Evolutionary conservation across 2,113 vertebrate species (phyloP).

Genomic region (Hydropotes inermis): DNA sequence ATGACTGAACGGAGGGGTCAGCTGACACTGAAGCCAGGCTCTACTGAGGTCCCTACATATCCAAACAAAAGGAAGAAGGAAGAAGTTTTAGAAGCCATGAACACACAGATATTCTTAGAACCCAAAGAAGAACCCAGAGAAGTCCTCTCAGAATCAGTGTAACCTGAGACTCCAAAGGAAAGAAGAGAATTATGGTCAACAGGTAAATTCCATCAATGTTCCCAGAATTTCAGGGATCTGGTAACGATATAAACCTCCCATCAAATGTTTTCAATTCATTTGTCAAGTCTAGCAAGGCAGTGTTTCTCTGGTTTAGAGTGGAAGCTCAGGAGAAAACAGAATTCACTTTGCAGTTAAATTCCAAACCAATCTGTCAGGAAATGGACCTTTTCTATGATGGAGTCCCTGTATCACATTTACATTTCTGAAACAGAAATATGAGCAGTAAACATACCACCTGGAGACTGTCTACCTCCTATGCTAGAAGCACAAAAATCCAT

Average conservation of each 20-base stretch:
- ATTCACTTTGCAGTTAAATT: background rate
- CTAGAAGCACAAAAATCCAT: constrained; percentile 13
- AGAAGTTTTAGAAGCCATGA: background rate
- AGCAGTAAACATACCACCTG: background rate
- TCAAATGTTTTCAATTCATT: background rate
- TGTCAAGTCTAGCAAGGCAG: background rate
- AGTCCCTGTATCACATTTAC: background rate
- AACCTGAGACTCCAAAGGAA: background rate
- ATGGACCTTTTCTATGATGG: background rate
- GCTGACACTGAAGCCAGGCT: background rate
- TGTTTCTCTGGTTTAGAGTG: background rate
- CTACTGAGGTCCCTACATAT: background rate
- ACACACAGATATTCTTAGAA: background rate
- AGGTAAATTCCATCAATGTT: background rate
- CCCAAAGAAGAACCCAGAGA: background rate
- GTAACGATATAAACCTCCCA: background rate
- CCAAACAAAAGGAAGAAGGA: background rate
- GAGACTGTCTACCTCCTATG: background rate
- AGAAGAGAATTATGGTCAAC: background rate
- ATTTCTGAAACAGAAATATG: background rate
- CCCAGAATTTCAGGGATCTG: background rate
- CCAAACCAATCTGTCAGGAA: background rate
- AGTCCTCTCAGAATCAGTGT: background rate
- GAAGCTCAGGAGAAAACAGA: background rate
- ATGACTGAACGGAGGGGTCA: background rate